These are phyloP conservation scores for Sylvilagus bachmani DNA, from an alignment of 2,113 vertebrate species.

Conservation along the genomic window DNA sequence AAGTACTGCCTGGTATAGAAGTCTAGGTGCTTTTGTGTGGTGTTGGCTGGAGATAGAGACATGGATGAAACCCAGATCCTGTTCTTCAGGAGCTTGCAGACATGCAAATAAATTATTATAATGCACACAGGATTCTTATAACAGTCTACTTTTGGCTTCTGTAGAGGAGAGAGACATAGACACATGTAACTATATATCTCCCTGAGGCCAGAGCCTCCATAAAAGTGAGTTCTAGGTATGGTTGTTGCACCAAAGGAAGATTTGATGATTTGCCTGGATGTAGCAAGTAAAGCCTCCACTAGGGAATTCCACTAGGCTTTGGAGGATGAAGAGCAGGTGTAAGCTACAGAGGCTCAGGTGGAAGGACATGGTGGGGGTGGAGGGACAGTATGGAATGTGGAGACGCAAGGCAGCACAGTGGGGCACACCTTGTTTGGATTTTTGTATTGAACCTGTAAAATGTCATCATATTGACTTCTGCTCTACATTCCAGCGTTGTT, in stretches of 20 bases:
- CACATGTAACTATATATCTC: neutral
- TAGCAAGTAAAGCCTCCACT: neutral
- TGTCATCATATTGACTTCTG: neutral
- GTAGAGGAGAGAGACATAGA: neutral
- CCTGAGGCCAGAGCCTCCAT: neutral
- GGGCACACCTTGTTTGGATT: neutral
- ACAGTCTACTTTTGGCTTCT: neutral
- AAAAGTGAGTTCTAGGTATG: neutral
- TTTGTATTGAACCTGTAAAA: neutral
- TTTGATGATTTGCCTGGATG: neutral
- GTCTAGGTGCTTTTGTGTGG: neutral
- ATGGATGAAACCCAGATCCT: neutral
- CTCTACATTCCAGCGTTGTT: slow-evolving; percentile 35
- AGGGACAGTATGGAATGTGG: neutral
- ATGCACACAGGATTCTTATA: neutral
- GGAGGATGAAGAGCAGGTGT: neutral
- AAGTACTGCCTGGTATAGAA: neutral
- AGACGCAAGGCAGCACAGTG: neutral
- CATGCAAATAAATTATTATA: neutral
- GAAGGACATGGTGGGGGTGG: neutral
- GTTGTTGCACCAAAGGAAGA: slow-evolving; percentile 10
- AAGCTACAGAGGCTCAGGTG: neutral
- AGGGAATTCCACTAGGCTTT: neutral
- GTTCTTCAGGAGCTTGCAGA: neutral
- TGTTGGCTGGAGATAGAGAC: neutral